These are phyloP conservation scores for Dromiciops gliroides DNA, from an alignment of 2,113 vertebrate species.

Conservation along the genomic window DNA sequence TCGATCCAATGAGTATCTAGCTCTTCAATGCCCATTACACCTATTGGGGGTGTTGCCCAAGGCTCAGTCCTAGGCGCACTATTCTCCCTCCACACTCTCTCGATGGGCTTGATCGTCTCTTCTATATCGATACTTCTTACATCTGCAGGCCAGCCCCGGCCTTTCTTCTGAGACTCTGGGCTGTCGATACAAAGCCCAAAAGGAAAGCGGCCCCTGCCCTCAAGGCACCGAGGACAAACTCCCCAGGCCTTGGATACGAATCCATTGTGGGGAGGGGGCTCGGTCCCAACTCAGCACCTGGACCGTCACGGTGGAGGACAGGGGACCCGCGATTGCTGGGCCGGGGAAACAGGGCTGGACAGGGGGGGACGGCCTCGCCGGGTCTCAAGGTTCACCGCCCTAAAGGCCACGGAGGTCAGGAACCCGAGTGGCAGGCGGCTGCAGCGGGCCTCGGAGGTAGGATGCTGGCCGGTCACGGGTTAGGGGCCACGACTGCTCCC, in stretches of 20 bases:
- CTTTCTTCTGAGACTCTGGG: not conserved
- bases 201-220: constrained; percentile 50
- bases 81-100: no score
- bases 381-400: constrained; percentile 35
- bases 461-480: not conserved
- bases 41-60: not conserved
- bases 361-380: constrained; percentile 41
- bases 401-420: constrained; percentile 30
- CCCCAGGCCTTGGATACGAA: constrained; percentile 52
- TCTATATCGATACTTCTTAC: not conserved
- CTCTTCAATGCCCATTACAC: not conserved
- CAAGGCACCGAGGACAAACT: constrained; percentile 31
- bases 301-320: constrained; percentile 58
- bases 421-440: constrained; percentile 8
- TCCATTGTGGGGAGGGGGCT: constrained; percentile 51
- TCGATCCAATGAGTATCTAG: not conserved
- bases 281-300: constrained; percentile 58
- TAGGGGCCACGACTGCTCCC: constrained; percentile 1
- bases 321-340: constrained; percentile 62
- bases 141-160: not conserved
- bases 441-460: not conserved
- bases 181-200: constrained; percentile 59
- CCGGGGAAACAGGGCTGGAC: constrained; percentile 66
- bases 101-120: no score
- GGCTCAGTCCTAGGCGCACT: not conserved